phyloP scores from a whole-genome alignment of 1,140 invertebrate genomes.

The Mesaphorura yosii region DNA sequence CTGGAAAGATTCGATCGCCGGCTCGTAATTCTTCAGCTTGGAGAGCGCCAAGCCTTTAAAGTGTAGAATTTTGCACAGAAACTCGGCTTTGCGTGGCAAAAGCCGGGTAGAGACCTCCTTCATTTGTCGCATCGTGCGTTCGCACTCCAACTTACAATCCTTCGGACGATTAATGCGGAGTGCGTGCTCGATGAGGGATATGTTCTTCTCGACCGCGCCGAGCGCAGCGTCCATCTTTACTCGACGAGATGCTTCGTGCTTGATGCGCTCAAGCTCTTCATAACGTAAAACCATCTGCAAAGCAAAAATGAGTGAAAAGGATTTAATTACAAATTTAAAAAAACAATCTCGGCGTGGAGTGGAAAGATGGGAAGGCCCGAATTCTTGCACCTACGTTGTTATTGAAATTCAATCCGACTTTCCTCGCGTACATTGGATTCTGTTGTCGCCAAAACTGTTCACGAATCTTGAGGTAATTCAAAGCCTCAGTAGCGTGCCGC shows the following conservation, averaged over 20 bases:
- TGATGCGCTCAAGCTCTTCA: slow-evolving; percentile 24
- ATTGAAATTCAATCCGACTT: slow-evolving; percentile 16
- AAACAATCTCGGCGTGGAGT: neutral
- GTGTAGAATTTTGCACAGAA: slow-evolving; percentile 24
- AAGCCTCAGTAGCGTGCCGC: slow-evolving; percentile 24
- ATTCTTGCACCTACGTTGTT: slow-evolving; percentile 5
- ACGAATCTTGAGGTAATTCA: slow-evolving; percentile 27
- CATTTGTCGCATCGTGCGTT: slow-evolving; percentile 29
- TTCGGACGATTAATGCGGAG: slow-evolving; percentile 24
- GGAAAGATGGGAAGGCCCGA: no score
- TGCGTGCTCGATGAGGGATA: slow-evolving; percentile 26
- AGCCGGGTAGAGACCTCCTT: slow-evolving; percentile 24
- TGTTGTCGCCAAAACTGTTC: slow-evolving; percentile 30
- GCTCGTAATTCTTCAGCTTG: slow-evolving; percentile 23
- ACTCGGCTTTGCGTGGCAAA: slow-evolving; percentile 27
- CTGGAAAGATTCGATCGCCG: slow-evolving; percentile 25
- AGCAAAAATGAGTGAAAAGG: neutral
- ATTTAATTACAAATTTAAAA: neutral
- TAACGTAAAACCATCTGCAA: slow-evolving; percentile 29
- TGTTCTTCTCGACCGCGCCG: slow-evolving; percentile 29
- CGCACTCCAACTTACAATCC: slow-evolving; percentile 31
- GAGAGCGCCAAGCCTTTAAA: slow-evolving; percentile 27
- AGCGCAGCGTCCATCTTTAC: slow-evolving; percentile 30
- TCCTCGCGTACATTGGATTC: slow-evolving; percentile 29
- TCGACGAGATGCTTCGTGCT: slow-evolving; percentile 19